Evolutionary conservation across 1,140 invertebrate genomes (phyloP), one percentile per base, ranked within the genome.

Genomic region (Gonioctena quinquepunctata): DNA sequence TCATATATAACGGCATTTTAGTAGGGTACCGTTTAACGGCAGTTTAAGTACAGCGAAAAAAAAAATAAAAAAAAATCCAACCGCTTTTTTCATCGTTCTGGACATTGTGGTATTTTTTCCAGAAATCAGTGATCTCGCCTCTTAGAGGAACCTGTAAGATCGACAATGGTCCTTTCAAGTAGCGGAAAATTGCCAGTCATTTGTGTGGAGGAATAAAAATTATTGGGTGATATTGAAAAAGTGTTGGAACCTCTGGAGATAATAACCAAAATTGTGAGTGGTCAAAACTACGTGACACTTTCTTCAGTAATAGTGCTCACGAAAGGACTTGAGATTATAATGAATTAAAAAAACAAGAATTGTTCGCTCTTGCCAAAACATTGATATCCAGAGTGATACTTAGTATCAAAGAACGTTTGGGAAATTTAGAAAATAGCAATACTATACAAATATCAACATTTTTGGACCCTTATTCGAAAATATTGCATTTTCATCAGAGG

Each of bases 231-330:
- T 18, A 21, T 77, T 27, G 23, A 21, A 13, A 33, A 56, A 26
- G 25, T 76, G 18, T 70, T 81, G 63, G 50, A 75, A 70, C 75
- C 75, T 25, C 75, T 80, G 27, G 67, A 80, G 71, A 52, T 69
- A 26, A 61, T 67, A 1, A 80, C 75, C 11, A 70, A 67, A 59
- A 72, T 61, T 64, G 49, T 80, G 18, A 67, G 56, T 60, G 75
- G 73, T 25, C 68, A 80, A 73, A 60, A 66, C 3, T 80, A 78
- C 49, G 7, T 72, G 1, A 73, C 78, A 23, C 68, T 60, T 6
- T 79, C 75, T 50, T 70, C 75, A 61, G 69, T 72, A 25, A 78
- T 76, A 16, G 60, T 62, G 21, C 28, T 28, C 16, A 49, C 21
- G 18, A 64, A 23, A 21, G 28, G 27, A 19, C 21, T 64, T 7